Evolutionary conservation across 53 echinoderm and acorn worm species (phyloP), one percentile per base, ranked within the genome.

Genomic region (Echinarachnius parma): DNA sequence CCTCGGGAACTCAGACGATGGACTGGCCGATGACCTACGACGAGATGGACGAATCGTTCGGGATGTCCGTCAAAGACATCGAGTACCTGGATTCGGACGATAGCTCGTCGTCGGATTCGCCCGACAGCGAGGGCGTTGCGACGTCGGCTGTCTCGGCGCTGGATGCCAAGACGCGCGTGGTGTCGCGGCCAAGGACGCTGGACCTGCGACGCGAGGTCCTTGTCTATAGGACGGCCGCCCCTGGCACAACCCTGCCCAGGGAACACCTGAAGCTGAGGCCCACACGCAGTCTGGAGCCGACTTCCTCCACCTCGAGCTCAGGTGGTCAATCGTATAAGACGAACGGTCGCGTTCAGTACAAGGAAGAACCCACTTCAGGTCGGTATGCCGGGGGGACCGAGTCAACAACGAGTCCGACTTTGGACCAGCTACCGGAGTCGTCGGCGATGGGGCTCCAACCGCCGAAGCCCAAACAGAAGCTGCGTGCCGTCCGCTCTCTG

Each of bases 1-100:
- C 74, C 11, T 72, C 74, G 28, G 34, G 56, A 26, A 72, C 74
- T 16, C 74, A 72, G 55, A 72, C 74, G 10, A 55, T 72, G 74
- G 57, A 72, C 18, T 72, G 74, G 74, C 74, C 74, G 36, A 16
- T 72, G 74, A 29, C 16, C 22, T 72, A 56, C 29, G 57, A 72
- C 35, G 74, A 72, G 27, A 16, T 72, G 26, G 57, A 72, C 28
- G 74, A 72, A 7, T 44, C 55, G 0, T 72, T 72, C 14, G 68
- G 68, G 16, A 72, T 56, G 74, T 72, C 74, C 16, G 74, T 56
- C 44, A 72, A 72, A 18, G 74, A 72, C 35, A 72, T 72, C 14
- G 74, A 72, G 25, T 56, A 56, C 11, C 7, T 72, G 9, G 74
- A 72, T 34, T 72, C 74, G 37, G 74, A 72, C 39, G 74, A 72